These are phyloP conservation scores for Epizoanthus stellaris DNA, from an alignment of 92 coral and sea anemone species.

Conservation along the genomic window DNA sequence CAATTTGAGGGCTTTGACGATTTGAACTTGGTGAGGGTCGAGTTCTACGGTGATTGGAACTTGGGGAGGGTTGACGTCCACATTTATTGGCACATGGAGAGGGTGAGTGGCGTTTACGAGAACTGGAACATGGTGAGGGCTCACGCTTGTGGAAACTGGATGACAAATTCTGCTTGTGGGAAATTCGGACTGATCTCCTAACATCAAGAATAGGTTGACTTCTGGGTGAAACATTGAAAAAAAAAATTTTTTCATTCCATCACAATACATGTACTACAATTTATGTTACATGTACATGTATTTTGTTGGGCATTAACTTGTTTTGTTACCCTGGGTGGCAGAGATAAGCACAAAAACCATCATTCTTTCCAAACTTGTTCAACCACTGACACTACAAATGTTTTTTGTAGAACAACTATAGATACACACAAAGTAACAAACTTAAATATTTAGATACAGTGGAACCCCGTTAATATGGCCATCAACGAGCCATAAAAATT, in stretches of 20 bases:
- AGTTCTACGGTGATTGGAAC: not conserved
- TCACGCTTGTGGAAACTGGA: slow-evolving; percentile 12
- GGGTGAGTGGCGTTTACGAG: not conserved
- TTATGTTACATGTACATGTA: no score
- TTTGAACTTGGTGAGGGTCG: slow-evolving; percentile 22
- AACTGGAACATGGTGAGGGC: not conserved
- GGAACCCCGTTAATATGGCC: no score
- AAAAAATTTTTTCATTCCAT: not conserved
- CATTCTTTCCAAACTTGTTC: no score
- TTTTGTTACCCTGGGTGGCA: no score
- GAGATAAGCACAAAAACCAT: no score
- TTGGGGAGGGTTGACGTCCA: slow-evolving; percentile 14
- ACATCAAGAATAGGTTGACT: slow-evolving; percentile 8
- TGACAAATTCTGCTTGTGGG: not conserved
- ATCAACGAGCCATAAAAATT: no score
- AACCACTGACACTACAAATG: no score
- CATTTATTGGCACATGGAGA: slow-evolving; percentile 1
- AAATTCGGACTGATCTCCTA: slow-evolving; percentile 22
- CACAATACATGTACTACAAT: no score
- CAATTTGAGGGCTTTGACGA: not conserved
- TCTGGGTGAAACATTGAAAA: not conserved
- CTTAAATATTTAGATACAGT: no score
- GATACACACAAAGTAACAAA: no score
- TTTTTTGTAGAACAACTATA: no score
- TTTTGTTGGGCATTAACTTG: no score